Evolutionary conservation across 1,140 invertebrate species (phyloP), one percentile per base, ranked within the genome.

Genomic region (Philaenus spumarius): DNA sequence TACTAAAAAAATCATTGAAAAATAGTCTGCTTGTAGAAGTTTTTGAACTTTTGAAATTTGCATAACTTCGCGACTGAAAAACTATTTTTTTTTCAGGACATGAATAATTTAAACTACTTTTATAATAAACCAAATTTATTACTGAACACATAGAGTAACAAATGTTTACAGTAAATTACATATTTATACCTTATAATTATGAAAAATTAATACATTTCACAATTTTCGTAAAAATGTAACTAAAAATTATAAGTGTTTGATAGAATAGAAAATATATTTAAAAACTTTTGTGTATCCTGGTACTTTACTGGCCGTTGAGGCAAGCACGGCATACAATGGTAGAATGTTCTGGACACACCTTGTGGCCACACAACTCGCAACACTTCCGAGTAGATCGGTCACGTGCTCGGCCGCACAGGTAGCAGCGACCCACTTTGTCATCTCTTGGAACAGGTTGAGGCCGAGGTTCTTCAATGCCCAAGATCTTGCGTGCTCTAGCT

Each of bases 341-440:
- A 22, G 30, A 39, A 46, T 56, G 54, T 6, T 56, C 54, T 26
- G 54, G 39, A 30, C 54, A 56, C n/a, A 56, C 22, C 9, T 50
- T 50, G 1, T 22, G 20, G 22, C 47, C 23, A 39, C 54, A 56
- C 23, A 24, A 17, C 9, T 56, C 43, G 30, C 54, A 56, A 17
- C 14, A 19, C 26, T 56, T 56, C 7, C 54, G 12, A 14, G 54
- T 45, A 7, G 39, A 43, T 35, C 35, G 9, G 43, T 56, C 42
- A 24, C 42, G 3, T 34, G 40, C 40, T 34, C 54, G 39, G 2
- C 20, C 20, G 34, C 54, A 56, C 15, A 43, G n/a, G 40, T 23
- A 56, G 35, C 54, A 56, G 26, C 54, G 6, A 11, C 54, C 54
- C 22, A 45, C 35, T 24, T 23, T 56, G 39, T 34, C 6, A 39